Percentiles rank a stretch among this genome's conserved stretches.
Evolutionary conservation across 2,797 vertebrate species (phyloP).

Genomic region (Crocodylus rhombifer): DNA sequence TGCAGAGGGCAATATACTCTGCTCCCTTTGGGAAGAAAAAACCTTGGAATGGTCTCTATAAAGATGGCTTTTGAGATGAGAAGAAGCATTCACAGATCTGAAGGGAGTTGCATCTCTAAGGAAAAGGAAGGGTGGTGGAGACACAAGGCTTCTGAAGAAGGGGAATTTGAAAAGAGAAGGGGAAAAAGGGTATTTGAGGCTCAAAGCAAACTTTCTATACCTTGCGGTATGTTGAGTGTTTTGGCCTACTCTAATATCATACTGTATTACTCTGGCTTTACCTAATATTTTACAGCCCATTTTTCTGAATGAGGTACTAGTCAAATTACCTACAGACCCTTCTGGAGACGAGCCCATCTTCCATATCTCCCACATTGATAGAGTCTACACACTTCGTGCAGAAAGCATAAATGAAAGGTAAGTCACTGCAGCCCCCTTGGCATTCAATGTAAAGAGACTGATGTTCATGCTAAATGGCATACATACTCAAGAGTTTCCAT

Average conservation of each 20-base stretch:
- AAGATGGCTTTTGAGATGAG: background rate
- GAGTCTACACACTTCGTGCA: slow-evolving; percentile 95
- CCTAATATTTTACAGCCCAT: slow-evolving; percentile 89
- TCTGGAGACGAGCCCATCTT: slow-evolving; percentile 98
- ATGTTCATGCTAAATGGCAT: background rate
- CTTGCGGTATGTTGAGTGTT: slow-evolving; percentile 20
- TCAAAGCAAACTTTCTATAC: background rate
- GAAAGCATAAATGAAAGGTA: slow-evolving; percentile 97
- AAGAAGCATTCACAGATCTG: background rate
- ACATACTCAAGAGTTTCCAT: background rate
- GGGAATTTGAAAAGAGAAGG: background rate
- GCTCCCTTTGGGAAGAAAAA: background rate
- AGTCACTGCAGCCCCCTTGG: background rate
- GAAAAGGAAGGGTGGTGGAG: background rate
- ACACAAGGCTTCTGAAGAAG: background rate
- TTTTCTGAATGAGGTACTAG: slow-evolving; percentile 97
- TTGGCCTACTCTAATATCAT: background rate
- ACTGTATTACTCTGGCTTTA: slow-evolving; percentile 40
- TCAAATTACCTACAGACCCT: slow-evolving; percentile 97
- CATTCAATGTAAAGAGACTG: background rate
- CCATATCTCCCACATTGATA: slow-evolving; percentile 98
- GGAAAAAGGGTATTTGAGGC: background rate
- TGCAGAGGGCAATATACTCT: background rate
- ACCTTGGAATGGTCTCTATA: background rate
- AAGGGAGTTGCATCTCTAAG: background rate